Evolutionary conservation across 2,888 invertebrate species (phyloP).

Genomic region (Branchipolynoe longqiensis): DNA sequence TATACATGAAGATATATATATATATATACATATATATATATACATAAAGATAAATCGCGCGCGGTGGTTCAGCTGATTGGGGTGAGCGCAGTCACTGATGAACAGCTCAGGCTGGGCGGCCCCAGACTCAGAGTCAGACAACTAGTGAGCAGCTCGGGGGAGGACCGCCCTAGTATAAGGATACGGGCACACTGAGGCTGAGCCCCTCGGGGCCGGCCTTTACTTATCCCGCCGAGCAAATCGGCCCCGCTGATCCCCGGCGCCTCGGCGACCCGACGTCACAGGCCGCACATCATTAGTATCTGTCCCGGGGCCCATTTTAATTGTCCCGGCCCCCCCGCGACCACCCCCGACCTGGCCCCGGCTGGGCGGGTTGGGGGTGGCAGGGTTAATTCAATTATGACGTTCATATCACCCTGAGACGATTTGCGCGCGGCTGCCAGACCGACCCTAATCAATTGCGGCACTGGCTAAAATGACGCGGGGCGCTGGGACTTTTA

Average conservation of each 20-base stretch:
- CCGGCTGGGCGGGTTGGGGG: too few relatives aligned
- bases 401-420: slow-evolving; percentile 22
- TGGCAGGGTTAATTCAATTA: slow-evolving; percentile 42
- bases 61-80: too few relatives aligned
- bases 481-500: slow-evolving; percentile 11
- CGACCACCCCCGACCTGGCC: slow-evolving; percentile 30
- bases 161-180: too few relatives aligned
- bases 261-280: not conserved
- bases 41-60: too few relatives aligned
- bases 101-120: too few relatives aligned
- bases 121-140: too few relatives aligned
- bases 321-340: slow-evolving; percentile 19
- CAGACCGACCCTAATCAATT: slow-evolving; percentile 16
- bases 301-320: slow-evolving; percentile 5
- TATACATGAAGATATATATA: too few relatives aligned
- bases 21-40: too few relatives aligned
- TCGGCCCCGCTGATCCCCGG: not conserved
- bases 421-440: slow-evolving; percentile 36
- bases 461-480: slow-evolving; percentile 10
- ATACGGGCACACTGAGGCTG: too few relatives aligned
- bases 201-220: not conserved
- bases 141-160: too few relatives aligned
- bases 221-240: not conserved
- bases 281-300: not conserved
- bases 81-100: too few relatives aligned